A percentile compares a stretch with the other conserved stretches of the same genome.
Evolutionary conservation across 2,888 invertebrate genomes (phyloP).

Genomic region (Nephrocerus scutellatus): DNA sequence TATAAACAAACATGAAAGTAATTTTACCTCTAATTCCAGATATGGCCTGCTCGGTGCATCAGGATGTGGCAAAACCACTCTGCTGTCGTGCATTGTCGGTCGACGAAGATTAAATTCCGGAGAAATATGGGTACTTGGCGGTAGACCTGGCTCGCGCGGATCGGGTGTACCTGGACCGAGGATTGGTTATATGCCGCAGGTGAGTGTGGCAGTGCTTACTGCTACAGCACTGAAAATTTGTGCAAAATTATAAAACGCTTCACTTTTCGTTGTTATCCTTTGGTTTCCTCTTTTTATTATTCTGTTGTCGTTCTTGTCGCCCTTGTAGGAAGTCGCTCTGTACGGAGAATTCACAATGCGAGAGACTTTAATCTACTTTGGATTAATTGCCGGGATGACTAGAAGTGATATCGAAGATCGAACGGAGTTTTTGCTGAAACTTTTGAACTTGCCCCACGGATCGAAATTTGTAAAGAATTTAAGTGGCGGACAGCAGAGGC

Average conservation of each 20-base stretch:
- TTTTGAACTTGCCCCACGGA: constrained; percentile 53
- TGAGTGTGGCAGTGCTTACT: no score
- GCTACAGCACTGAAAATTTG: no score
- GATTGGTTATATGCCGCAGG: constrained; percentile 87
- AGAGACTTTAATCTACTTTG: constrained; percentile 79
- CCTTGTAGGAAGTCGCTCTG: constrained; percentile 63
- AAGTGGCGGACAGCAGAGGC: constrained; percentile 84
- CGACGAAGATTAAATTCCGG: constrained; percentile 71
- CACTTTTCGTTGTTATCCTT: neutral
- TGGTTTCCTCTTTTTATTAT: constrained; percentile 1
- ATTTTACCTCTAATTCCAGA: constrained; percentile 48
- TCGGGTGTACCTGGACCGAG: constrained; percentile 84
- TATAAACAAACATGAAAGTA: neutral
- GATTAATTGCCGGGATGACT: constrained; percentile 72
- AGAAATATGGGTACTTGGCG: constrained; percentile 78
- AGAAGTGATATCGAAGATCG: constrained; percentile 60
- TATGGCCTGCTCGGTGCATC: constrained; percentile 85
- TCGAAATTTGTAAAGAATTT: constrained; percentile 65
- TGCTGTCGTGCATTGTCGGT: constrained; percentile 80
- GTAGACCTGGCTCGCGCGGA: constrained; percentile 71
- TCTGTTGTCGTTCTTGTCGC: no score
- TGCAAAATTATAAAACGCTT: no score
- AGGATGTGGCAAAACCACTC: constrained; percentile 85
- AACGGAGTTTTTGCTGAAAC: constrained; percentile 64
- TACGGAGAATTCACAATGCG: constrained; percentile 71